Conservation (phyloP, 2,113 vertebrate species). For the Brienomyrus longianalis region DNA sequence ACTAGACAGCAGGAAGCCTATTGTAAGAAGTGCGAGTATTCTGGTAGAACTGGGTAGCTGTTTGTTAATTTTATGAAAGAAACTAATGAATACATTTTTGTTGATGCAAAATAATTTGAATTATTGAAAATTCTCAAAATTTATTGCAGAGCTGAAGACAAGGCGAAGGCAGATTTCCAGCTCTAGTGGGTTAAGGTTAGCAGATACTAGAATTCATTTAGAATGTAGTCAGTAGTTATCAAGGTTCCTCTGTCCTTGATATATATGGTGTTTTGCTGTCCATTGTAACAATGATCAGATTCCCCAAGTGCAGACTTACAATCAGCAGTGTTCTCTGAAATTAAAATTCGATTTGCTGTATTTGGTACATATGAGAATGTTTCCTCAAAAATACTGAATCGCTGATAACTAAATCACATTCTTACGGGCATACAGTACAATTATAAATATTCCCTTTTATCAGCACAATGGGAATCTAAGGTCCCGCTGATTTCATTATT, state of each 20-base stretch:
- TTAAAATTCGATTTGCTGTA: background rate
- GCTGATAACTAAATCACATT: background rate
- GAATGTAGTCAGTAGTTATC: background rate
- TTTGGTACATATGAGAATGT: background rate
- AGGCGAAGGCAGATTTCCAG: background rate
- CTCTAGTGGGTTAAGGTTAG: background rate
- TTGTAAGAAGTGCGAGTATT: background rate
- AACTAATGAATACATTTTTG: background rate
- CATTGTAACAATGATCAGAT: background rate
- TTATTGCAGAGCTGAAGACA: too few species aligned
- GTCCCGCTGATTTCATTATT: slow-evolving; percentile 3
- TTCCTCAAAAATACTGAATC: background rate
- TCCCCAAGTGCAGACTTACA: background rate
- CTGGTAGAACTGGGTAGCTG: background rate
- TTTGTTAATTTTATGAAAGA: background rate
- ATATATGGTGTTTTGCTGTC: background rate
- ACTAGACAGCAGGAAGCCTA: background rate
- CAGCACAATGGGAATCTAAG: background rate
- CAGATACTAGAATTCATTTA: background rate
- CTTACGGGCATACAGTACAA: background rate
- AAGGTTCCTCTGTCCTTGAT: background rate
- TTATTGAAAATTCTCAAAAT: background rate
- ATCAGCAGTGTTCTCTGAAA: background rate
- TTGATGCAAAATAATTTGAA: background rate
- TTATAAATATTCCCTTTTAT: background rate